Evolutionary conservation across 1,140 invertebrate genomes (phyloP).

Genomic region (Frieseomelitta varia): DNA sequence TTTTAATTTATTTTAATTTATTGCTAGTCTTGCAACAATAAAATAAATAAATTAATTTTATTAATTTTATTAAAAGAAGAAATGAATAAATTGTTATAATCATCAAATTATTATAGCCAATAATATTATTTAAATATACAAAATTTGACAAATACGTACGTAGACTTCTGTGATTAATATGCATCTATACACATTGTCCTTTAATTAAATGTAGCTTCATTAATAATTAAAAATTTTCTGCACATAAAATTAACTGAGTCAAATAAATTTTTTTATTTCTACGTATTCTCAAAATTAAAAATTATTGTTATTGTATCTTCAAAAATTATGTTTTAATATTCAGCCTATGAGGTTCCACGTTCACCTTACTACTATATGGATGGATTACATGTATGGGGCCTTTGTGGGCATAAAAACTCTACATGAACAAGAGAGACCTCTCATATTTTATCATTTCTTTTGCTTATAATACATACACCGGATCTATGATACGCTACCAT

Average conservation of each 20-base stretch:
- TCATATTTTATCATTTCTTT: conserved; percentile 62
- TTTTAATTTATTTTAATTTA: too few species aligned
- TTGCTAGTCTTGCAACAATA: too few species aligned
- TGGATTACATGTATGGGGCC: conserved; percentile 80
- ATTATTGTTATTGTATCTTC: not conserved
- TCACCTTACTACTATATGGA: conserved; percentile 77
- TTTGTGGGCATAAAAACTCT: conserved; percentile 78
- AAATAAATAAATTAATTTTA: too few species aligned
- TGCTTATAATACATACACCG: conserved; percentile 60
- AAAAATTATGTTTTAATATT: conserved; percentile 69
- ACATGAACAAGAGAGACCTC: conserved; percentile 73
- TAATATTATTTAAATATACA: too few species aligned
- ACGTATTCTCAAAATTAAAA: not conserved
- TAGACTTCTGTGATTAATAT: not conserved
- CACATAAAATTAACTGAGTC: not conserved
- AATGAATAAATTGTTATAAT: too few species aligned
- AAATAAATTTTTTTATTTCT: not conserved
- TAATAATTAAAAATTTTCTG: not conserved
- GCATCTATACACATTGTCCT: conserved; percentile 1
- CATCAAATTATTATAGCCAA: too few species aligned
- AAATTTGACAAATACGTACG: too few species aligned
- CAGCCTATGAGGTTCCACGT: conserved; percentile 66
- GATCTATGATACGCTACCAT: conserved; percentile 52
- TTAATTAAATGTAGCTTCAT: not conserved
- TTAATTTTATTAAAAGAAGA: too few species aligned